Conservation (phyloP, 2,888 invertebrate species). For the Erebia ligea region DNA sequence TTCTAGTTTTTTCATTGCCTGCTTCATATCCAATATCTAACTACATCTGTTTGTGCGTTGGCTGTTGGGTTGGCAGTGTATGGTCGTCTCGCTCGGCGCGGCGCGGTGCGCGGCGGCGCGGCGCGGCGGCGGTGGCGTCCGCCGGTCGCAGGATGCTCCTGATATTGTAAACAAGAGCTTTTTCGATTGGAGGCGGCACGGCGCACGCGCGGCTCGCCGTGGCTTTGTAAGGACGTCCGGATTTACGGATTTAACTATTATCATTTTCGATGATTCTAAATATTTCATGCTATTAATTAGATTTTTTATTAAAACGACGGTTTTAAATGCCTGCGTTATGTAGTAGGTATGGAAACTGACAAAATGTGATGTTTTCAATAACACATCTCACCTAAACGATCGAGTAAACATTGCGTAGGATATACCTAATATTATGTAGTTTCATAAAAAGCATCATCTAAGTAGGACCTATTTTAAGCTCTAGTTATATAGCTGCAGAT, state of each 20-base stretch:
- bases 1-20: too few relatives aligned
- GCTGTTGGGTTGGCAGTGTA: too few relatives aligned
- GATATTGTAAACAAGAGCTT: conserved; percentile 78
- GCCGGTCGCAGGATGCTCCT: conserved; percentile 64
- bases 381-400: too few relatives aligned
- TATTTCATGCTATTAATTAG: not conserved
- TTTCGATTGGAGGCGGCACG: conserved; percentile 72
- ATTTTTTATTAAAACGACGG: not conserved
- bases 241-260: conserved; percentile 1
- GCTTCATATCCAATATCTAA: too few relatives aligned
- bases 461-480: too few relatives aligned
- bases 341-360: too few relatives aligned
- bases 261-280: not conserved
- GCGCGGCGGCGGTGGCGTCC: conserved; percentile 48
- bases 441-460: too few relatives aligned
- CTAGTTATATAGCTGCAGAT: too few relatives aligned
- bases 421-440: too few relatives aligned
- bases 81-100: not conserved
- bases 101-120: not conserved
- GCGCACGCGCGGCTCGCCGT: conserved; percentile 59
- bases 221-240: conserved; percentile 54
- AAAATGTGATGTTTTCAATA: too few relatives aligned
- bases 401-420: too few relatives aligned
- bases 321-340: not conserved
- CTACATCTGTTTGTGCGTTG: too few relatives aligned